Evolutionary conservation across 2,113 vertebrate genomes (phyloP).

Genomic region (Cricetomys ansorgei): DNA sequence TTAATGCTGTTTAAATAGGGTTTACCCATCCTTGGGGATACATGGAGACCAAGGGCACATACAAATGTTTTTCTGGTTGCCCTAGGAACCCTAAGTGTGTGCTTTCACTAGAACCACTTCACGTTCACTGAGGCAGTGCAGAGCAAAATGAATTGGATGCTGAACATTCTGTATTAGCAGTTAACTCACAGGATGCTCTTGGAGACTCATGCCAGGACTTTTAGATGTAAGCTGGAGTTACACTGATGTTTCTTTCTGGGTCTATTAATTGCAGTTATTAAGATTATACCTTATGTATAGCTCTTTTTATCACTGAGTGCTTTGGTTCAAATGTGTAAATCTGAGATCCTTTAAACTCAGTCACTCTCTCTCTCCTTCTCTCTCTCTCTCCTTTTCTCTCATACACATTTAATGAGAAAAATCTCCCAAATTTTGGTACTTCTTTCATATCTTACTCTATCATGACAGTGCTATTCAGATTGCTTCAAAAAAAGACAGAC

Average conservation of each 20-base stretch:
- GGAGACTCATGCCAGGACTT: not conserved
- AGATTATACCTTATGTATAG: not conserved
- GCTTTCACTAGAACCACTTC: not conserved
- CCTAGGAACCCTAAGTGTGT: conserved; percentile 30
- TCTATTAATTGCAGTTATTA: not conserved
- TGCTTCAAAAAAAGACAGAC: not conserved
- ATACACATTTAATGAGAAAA: not conserved
- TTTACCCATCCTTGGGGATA: not conserved
- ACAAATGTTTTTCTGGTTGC: conserved; percentile 43
- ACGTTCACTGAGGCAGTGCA: not conserved
- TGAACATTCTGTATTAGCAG: not conserved
- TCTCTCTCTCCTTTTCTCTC: not conserved
- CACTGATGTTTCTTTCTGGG: not conserved
- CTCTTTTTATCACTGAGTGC: not conserved
- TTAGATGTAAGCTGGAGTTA: not conserved
- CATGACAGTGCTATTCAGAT: not conserved
- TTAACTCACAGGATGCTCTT: not conserved
- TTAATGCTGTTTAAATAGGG: not conserved
- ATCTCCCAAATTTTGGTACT: not conserved
- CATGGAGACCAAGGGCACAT: not conserved
- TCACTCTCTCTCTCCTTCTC: not conserved
- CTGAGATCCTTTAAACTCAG: not conserved
- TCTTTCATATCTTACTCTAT: not conserved
- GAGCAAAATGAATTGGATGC: conserved; percentile 51
- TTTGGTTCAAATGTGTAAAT: not conserved